Conservation (phyloP, 2,888 invertebrate species). For the Volucella inflata region DNA sequence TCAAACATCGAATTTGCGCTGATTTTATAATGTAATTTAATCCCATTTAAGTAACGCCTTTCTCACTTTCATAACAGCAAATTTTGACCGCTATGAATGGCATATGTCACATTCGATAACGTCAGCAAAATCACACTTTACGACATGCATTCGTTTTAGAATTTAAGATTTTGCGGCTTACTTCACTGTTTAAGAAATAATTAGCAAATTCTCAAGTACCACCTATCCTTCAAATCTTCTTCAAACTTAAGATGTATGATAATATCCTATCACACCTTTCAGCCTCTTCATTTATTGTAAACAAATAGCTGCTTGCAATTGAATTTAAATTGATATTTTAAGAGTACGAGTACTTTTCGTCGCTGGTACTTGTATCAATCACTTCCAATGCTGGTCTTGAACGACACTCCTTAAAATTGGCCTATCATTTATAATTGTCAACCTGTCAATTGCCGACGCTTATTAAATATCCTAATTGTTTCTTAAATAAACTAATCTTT, state of each 20-base stretch:
- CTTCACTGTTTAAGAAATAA: no score
- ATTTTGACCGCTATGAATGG: no score
- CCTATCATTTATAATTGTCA: slow-evolving; percentile 30
- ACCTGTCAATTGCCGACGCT: background rate
- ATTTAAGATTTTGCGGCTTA: no score
- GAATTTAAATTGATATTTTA: slow-evolving; percentile 44
- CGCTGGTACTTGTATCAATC: slow-evolving; percentile 8
- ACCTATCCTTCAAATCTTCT: background rate
- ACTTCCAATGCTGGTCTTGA: slow-evolving; percentile 29
- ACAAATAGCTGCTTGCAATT: slow-evolving; percentile 43
- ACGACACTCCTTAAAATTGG: slow-evolving; percentile 43
- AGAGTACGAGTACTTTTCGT: slow-evolving; percentile 34
- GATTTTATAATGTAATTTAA: no score
- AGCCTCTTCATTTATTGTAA: slow-evolving; percentile 24
- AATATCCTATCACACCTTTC: background rate
- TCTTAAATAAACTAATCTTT: slow-evolving; percentile 53
- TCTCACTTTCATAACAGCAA: no score
- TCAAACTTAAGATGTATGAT: background rate
- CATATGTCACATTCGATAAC: no score
- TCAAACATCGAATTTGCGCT: no score
- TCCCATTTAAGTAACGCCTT: no score
- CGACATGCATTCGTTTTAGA: no score
- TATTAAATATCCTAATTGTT: slow-evolving; percentile 17
- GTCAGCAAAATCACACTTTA: no score
- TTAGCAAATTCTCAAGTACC: no score